Evolutionary conservation across 92 coral and sea anemone species (phyloP).

Genomic region (Metridium senile): DNA sequence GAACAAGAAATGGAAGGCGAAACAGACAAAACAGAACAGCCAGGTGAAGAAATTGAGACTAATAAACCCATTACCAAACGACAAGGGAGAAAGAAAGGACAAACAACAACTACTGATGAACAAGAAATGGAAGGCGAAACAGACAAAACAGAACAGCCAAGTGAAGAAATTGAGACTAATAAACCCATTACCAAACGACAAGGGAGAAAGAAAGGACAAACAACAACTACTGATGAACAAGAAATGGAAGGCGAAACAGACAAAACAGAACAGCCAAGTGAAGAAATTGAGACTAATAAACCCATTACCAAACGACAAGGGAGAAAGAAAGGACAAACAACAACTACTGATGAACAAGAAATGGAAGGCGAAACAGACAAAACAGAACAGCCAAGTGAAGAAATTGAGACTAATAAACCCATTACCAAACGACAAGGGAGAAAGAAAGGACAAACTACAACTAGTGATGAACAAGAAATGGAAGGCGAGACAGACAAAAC

Average conservation of each 20-base stretch:
- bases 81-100: too few species aligned
- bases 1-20: too few species aligned
- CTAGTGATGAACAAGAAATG: neutral
- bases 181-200: neutral
- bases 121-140: too few species aligned
- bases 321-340: constrained; percentile 12
- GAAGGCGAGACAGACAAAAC: constrained; percentile 5
- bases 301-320: constrained; percentile 4
- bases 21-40: too few species aligned
- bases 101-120: too few species aligned
- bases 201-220: constrained; percentile 19
- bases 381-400: neutral
- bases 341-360: constrained; percentile 4
- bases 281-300: neutral
- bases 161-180: too few species aligned
- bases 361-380: constrained; percentile 4
- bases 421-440: constrained; percentile 6
- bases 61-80: too few species aligned
- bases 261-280: neutral
- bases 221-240: constrained; percentile 6
- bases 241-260: neutral
- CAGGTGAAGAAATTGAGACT: too few species aligned
- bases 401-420: neutral
- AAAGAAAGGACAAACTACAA: constrained; percentile 8
- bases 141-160: too few species aligned